These are phyloP conservation scores for Biston betularia DNA, from an alignment of 2,888 invertebrate species.

Conservation along the genomic window DNA sequence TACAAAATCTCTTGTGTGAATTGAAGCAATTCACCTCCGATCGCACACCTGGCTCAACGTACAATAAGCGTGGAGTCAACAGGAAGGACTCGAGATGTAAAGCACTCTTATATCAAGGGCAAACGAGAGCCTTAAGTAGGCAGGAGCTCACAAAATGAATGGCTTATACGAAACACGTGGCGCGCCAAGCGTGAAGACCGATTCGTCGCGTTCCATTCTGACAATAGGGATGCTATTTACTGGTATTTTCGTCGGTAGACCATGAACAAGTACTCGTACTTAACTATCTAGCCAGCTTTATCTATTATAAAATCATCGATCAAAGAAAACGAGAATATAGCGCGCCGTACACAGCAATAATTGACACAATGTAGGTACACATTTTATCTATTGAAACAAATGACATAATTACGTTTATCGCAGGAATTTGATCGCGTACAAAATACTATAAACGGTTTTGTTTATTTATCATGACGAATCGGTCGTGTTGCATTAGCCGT, in stretches of 20 bases:
- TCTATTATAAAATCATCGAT: too few relatives aligned
- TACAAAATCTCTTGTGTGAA: background rate
- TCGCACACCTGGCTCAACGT: constrained; percentile 3
- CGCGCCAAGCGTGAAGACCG: background rate
- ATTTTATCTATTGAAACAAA: too few relatives aligned
- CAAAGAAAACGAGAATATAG: too few relatives aligned
- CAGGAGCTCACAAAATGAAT: constrained; percentile 8
- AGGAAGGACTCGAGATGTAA: constrained; percentile 9
- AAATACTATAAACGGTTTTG: too few relatives aligned
- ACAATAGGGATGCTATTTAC: background rate
- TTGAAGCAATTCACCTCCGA: background rate
- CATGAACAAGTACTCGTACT: background rate
- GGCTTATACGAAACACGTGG: constrained; percentile 7
- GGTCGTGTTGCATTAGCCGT: too few relatives aligned
- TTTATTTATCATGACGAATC: too few relatives aligned
- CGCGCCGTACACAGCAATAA: too few relatives aligned
- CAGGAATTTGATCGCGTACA: too few relatives aligned
- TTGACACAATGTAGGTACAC: too few relatives aligned
- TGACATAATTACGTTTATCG: too few relatives aligned
- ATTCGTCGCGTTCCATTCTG: constrained; percentile 1
- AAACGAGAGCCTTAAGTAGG: background rate
- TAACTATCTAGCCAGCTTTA: too few relatives aligned
- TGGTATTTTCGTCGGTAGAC: background rate
- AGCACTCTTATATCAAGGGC: background rate
- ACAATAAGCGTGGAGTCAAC: background rate